These are phyloP conservation scores for Agapostemon virescens DNA, from an alignment of 2,888 invertebrate genomes.

Conservation along the genomic window DNA sequence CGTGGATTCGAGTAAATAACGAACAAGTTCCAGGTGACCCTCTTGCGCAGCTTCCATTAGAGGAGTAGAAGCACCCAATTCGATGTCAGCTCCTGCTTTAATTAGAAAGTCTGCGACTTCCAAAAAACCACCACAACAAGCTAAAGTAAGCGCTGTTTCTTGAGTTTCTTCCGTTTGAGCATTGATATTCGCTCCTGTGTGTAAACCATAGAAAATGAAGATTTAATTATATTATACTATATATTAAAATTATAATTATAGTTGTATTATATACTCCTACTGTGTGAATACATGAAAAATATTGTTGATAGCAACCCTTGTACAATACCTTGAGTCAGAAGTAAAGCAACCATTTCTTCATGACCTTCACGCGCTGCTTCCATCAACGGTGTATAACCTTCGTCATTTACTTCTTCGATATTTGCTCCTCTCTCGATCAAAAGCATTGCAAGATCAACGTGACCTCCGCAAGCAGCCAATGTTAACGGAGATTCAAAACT, in stretches of 20 bases:
- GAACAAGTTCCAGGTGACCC: slow-evolving; percentile 96
- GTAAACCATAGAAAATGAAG: slow-evolving; percentile 37
- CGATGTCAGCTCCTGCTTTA: slow-evolving; percentile 96
- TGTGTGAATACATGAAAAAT: background rate
- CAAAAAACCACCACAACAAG: slow-evolving; percentile 96
- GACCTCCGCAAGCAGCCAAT: slow-evolving; percentile 98
- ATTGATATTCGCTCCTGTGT: slow-evolving; percentile 93
- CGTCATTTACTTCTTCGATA: slow-evolving; percentile 99
- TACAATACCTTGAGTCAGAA: slow-evolving; percentile 90
- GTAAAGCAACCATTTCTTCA: slow-evolving; percentile 97
- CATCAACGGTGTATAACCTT: slow-evolving; percentile 99
- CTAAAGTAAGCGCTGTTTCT: slow-evolving; percentile 96
- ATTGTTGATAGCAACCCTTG: background rate
- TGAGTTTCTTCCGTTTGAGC: slow-evolving; percentile 99
- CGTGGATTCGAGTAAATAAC: slow-evolving; percentile 90
- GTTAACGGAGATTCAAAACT: slow-evolving; percentile 99
- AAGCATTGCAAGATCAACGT: slow-evolving; percentile 97
- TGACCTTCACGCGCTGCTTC: slow-evolving; percentile 99
- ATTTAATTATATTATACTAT: background rate
- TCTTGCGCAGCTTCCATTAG: slow-evolving; percentile 99
- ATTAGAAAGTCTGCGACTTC: slow-evolving; percentile 97
- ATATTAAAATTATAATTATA: background rate
- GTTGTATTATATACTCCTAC: background rate
- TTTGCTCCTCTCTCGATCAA: slow-evolving; percentile 98
- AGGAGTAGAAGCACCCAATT: slow-evolving; percentile 97